Evolutionary conservation across 2,888 invertebrate species (phyloP), one percentile per base, ranked within the genome.

Genomic region (Peribatodes rhomboidaria): DNA sequence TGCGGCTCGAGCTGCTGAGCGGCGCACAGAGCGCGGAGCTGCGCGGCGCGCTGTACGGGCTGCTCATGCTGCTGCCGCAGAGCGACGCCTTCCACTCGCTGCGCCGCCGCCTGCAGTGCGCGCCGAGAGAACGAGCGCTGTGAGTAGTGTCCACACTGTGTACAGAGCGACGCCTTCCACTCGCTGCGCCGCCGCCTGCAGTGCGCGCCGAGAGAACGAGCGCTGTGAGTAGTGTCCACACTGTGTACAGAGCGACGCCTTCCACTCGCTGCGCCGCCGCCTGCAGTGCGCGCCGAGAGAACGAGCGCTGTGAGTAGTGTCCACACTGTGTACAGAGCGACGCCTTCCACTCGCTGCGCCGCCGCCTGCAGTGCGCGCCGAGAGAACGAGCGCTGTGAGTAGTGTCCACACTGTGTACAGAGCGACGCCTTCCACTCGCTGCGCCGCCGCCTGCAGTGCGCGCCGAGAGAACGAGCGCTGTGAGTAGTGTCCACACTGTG

Each of bases 291-390:
- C 84, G 73, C 88, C 63, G 9, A 54, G 14, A 63, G 42, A 60
- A 92, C 98, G 70, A 95, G 97, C 67, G 50, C 95, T 96, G 79
- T n/a, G n/a, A n/a, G n/a, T n/a, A n/a, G n/a, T n/a, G n/a, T n/a
- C n/a, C n/a, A n/a, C n/a, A n/a, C n/a, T n/a, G n/a, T n/a, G n/a
- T 99, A 52, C 99, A 99, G 94, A 98, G 97, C 53, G 98, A 99
- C 85, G 99, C 99, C 39, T 99, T 99, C 93, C 96, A 96, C 82
- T 96, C 97, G 69, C 94, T 99, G 66, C 94, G 95, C 70, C 95
- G 95, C 78, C 94, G 99, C 20, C 94, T 99, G 84, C 87, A 88
- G 78, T 85, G 87, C 78, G 88, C 84, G 73, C 88, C 63, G 9
- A 54, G 14, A 63, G 42, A 60, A 92, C 98, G 70, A 95, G 97